Base-by-base conservation (phyloP, 92 coral and sea anemone species). In the Epizoanthus illoricatus region DNA sequence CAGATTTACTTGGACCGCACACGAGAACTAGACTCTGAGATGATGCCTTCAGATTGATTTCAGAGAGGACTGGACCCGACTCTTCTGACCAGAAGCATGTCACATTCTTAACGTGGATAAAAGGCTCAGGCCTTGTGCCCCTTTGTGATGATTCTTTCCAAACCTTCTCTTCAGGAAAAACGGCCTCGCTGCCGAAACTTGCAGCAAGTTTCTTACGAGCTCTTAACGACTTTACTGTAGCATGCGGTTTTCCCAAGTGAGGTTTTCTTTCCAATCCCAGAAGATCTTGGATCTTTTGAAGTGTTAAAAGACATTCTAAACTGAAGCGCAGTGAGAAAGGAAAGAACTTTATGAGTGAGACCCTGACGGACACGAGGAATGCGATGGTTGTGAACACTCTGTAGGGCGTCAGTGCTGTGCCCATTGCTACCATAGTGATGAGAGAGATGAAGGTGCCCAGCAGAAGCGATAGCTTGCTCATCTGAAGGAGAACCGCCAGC, bases 1-100 rank as follows among this genome's bases (percentile, higher is more conserved):
- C 82, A 41, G 82, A 78, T 78, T 21, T 78, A 17, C 69, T 63
- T 45, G 82, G 82, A 18, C 82, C 82, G 41, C 82, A 78, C 12
- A 78, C 13, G 16, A 78, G 82, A 63, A 78, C 71, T 9, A 78
- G 82, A 21, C 82, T 63, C 71, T 63, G 71, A 13, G 72, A 78
- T 42, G 82, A 78, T 10, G 71, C 71, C 24, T 62, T 78, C 67
- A 78, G 71, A 13, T 41, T 19, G 11, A 78, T 28, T 28, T 72
- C 82, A 20, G 47, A 13, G 47, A 78, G 82, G 71, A 78, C 82
- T 78, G 82, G 82, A 36, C 33, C 67, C 28, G 82, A 78, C 17
- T 78, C 56, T 13, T 78, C 59, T 42, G 82, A 78, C 82, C 82
- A 78, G 20, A 43, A 63, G 52, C 82, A 78, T 10, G 82, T 78